These are phyloP conservation scores for Rattus norvegicus DNA, from an alignment of 2,113 vertebrate genomes.

Conservation along the genomic window DNA sequence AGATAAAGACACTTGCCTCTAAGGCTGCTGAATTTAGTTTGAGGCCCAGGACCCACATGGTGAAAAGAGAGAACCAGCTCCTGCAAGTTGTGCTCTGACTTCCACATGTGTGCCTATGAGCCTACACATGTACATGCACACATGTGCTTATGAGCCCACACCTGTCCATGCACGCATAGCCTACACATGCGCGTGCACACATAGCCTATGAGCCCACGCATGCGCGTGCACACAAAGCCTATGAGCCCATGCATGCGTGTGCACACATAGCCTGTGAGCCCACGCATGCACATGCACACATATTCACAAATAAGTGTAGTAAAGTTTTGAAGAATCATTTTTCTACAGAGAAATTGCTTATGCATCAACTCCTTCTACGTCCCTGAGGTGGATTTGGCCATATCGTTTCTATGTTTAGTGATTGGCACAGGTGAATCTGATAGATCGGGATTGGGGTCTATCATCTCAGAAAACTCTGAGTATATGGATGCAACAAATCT, in stretches of 20 bases:
- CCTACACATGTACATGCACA: background rate
- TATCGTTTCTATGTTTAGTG: background rate
- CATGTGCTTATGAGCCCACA: background rate
- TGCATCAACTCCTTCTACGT: background rate
- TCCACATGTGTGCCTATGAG: background rate
- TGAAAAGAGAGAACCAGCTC: background rate
- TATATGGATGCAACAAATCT: constrained; percentile 37
- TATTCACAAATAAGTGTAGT: background rate
- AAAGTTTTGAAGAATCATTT: background rate
- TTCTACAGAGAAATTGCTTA: background rate
- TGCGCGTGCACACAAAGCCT: background rate
- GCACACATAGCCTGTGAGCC: background rate
- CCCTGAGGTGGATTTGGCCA: background rate
- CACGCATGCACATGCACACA: background rate
- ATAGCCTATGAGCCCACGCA: background rate
- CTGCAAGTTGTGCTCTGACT: background rate
- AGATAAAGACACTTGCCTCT: background rate
- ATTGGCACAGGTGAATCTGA: background rate
- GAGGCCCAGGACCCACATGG: background rate
- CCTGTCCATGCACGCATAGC: too few species aligned
- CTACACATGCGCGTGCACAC: background rate
- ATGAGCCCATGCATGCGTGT: background rate
- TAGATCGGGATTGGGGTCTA: background rate
- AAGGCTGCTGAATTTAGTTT: background rate
- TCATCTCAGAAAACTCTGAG: background rate